These are phyloP conservation scores for Augochlorella aurata DNA, from an alignment of 2,888 invertebrate species.

Conservation along the genomic window DNA sequence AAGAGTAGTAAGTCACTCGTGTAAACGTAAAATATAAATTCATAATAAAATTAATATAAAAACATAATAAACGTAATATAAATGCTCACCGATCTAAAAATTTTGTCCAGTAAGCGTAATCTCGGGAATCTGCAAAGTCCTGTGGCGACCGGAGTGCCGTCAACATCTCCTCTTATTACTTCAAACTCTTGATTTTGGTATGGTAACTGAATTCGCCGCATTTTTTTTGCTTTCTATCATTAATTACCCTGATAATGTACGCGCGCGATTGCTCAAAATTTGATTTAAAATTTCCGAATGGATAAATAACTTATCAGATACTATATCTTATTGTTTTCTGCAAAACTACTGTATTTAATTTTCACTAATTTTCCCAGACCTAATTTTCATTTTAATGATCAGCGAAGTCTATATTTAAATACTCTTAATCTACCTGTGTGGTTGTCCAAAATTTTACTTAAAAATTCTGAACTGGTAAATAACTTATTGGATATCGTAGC, in stretches of 20 bases:
- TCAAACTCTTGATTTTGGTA: background rate
- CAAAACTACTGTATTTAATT: background rate
- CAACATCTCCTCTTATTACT: no score
- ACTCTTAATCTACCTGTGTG: background rate
- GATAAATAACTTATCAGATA: background rate
- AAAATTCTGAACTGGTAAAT: background rate
- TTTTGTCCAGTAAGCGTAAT: background rate
- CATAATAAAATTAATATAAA: no score
- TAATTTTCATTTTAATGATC: background rate
- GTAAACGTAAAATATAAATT: no score
- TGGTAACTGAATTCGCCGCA: background rate
- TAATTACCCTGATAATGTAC: background rate
- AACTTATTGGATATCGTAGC: no score
- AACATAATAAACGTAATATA: no score
- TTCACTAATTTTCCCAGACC: background rate
- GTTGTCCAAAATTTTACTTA: background rate
- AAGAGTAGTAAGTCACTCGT: no score
- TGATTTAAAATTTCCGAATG: background rate
- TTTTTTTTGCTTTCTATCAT: background rate
- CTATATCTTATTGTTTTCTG: no score
- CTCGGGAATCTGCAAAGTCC: background rate
- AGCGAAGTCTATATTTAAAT: background rate
- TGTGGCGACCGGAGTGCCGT: background rate
- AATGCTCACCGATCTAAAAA: background rate
- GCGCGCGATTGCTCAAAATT: background rate